Base-by-base conservation (phyloP, 2,888 invertebrate species). In the Ormyrus nitidulus region DNA sequence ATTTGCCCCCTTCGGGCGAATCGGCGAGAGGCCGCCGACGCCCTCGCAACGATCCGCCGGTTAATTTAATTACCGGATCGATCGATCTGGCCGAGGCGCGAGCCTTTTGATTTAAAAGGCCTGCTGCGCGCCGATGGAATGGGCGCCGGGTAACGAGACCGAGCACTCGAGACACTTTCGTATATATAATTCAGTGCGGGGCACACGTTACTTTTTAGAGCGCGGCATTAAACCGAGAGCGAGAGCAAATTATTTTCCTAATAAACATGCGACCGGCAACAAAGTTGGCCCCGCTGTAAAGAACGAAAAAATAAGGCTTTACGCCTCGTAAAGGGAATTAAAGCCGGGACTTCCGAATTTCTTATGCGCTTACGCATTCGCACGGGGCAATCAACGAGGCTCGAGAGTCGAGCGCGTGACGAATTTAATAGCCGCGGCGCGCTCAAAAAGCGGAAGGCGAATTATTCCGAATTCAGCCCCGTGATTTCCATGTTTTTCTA, bases 31-130 rank as follows among this genome's bases (percentile, higher is more conserved):
- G 53, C 54, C 11, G 44, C 73, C 48, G 74, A 58, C 75, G 59
- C 75, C 74, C 79, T 69, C 73, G 64, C 69, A 66, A 73, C 66
- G 61, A 78, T 73, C 73, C 49, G 13, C 58, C 65, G 75, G 59
- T 75, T 79, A 75, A 79, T 79, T 79, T 75, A 79, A 79, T 79
- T 79, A 79, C 65, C 75, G 59, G 70, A 75, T 79, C 75, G 79
- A 79, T 79, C 75, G 69, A 70, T 75, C 70, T 49, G 73, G n/a
- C 54, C 6, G 44, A 13, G 13, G 68, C 46, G 51, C 58, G 58
- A 46, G 48, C 19, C 56, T 70, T 79, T 79, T 79, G 44, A 79
- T 74, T 79, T 74, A 74, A 79, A 34, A 79, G 73, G 61, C 72
- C 48, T 58, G 51, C 48, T 53, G 53, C 13, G 58, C n/a, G 9